Conservation (phyloP, 53 echinoderm and acorn worm species). For the Antedon mediterranea region DNA sequence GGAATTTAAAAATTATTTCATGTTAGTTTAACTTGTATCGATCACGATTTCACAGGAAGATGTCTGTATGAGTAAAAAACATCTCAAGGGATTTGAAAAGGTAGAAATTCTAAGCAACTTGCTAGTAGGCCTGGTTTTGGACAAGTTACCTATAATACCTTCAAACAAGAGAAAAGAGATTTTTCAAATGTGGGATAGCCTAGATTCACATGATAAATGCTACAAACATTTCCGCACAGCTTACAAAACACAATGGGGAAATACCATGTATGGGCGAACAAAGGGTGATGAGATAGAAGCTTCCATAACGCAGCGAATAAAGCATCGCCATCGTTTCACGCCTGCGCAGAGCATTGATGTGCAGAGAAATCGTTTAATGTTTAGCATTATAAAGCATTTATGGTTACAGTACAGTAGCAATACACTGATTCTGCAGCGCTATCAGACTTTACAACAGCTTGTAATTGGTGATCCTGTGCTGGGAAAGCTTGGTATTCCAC, state of each 20-base stretch:
- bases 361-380: conserved; percentile 19
- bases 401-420: conserved; percentile 9
- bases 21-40: background rate
- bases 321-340: conserved; percentile 14
- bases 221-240: conserved; percentile 5
- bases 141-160: conserved; percentile 13
- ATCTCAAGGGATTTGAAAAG: conserved; percentile 8
- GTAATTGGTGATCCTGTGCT: conserved; percentile 12
- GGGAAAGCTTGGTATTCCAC: conserved; percentile 24
- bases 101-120: conserved; percentile 22
- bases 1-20: background rate
- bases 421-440: background rate
- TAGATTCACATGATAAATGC: conserved; percentile 18
- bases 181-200: conserved; percentile 10
- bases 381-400: conserved; percentile 23
- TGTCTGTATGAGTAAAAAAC: conserved; percentile 15
- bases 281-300: conserved; percentile 21
- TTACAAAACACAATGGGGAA: conserved; percentile 24
- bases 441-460: no score
- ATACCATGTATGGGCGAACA: conserved; percentile 27
- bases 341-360: conserved; percentile 17
- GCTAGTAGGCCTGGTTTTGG: conserved; percentile 3
- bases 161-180: conserved; percentile 4
- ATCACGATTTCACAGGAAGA: conserved; percentile 7
- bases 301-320: conserved; percentile 5